Base-by-base conservation (phyloP, 2,797 vertebrate species). In the Fratercula arctica region DNA sequence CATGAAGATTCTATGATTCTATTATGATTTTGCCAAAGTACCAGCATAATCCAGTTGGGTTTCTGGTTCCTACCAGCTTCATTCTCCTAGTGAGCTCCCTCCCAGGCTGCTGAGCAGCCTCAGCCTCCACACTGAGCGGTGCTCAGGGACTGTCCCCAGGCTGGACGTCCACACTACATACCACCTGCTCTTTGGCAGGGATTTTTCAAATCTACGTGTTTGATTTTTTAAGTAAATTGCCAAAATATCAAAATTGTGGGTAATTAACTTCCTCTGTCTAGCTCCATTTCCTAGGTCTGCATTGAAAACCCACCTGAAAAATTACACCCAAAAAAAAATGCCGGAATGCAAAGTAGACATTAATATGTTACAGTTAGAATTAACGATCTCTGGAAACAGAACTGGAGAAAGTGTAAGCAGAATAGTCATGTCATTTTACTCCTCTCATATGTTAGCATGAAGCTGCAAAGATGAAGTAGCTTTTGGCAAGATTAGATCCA, bases 401-500 rank as follows among this genome's bases (percentile, higher is more conserved):
- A 85, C 35, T 87, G 21, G 73, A 85, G 60, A 70, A 73, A 84
- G 31, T 84, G 4, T 41, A 69, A 89, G 69, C 51, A 66, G 48
- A 85, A 73, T 70, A 59, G 33, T 83, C 39, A 57, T 43, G n/a
- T 41, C 53, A 45, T 87, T 72, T 95, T 86, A 92, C 59, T 89
- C 51, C 28, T 78, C 33, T 84, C 46, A 6, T 31, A 59, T 69
- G 54, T 87, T 89, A 83, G 23, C 24, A 35, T 50, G 63, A 67
- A 83, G 29, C 92, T 94, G 70, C 35, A 92, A 89, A 96, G 61
- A 54, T 56, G 46, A 67, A 67, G 28, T 69, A 64, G 18, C 39
- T 95, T 79, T 66, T 92, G 80, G 84, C 88, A 95, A 94, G 81
- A 85, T 92, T 70, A 93, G 85, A 61, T 91, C 79, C 35, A 31